phyloP scores from a whole-genome alignment of 2,113 vertebrate species.

The Psettodes erumei region DNA sequence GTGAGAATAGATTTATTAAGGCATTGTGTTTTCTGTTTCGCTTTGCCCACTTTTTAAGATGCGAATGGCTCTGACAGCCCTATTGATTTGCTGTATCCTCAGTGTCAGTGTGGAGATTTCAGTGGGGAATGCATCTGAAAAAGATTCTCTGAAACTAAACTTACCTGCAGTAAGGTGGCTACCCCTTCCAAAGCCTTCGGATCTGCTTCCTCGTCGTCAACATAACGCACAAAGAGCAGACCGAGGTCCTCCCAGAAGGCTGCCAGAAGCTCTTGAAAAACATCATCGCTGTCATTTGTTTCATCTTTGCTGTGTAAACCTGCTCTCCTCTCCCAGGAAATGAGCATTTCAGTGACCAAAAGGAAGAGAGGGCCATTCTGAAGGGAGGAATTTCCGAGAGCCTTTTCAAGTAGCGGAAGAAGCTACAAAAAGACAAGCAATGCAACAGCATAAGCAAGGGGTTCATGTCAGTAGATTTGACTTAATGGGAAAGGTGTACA shows the following conservation, averaged over 20 bases:
- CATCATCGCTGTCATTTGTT: conserved; percentile 41
- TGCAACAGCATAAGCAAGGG: background rate
- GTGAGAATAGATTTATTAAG: conserved; percentile 17
- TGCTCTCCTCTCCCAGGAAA: conserved; percentile 90
- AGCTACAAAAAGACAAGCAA: conserved; percentile 80
- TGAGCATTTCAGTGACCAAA: conserved; percentile 87
- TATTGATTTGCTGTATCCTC: conserved; percentile 11
- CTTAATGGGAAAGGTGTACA: background rate
- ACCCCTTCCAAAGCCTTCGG: conserved; percentile 84
- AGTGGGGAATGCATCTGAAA: background rate
- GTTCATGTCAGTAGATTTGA: background rate
- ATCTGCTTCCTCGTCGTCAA: conserved; percentile 84
- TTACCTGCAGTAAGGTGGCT: conserved; percentile 85
- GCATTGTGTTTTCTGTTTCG: conserved; percentile 5
- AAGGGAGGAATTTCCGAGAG: conserved; percentile 85
- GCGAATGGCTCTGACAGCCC: conserved; percentile 3
- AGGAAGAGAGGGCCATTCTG: conserved; percentile 89
- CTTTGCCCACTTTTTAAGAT: background rate
- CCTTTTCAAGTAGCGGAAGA: conserved; percentile 85
- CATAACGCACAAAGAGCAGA: conserved; percentile 81
- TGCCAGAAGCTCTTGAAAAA: conserved; percentile 84
- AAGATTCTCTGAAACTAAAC: conserved; percentile 14
- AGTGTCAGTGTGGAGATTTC: conserved; percentile 9
- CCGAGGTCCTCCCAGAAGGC: conserved; percentile 90
- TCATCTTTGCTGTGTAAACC: conserved; percentile 57